These are phyloP conservation scores for Agonopterix arenella DNA, from an alignment of 2,888 invertebrate species.

Conservation along the genomic window DNA sequence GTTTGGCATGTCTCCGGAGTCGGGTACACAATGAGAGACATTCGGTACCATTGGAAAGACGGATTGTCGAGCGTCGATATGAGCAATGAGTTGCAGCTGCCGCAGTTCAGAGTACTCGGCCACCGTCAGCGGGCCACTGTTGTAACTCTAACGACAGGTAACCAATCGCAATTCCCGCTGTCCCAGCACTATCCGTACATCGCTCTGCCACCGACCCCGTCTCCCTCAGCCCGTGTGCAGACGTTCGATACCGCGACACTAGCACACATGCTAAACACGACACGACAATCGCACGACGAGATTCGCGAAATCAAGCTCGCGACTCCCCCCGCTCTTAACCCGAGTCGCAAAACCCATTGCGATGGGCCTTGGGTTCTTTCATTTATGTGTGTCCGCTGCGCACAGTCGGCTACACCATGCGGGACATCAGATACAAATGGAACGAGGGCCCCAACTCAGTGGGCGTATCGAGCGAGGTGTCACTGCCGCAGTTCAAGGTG, in stretches of 20 bases:
- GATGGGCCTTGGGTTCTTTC: conserved; percentile 74
- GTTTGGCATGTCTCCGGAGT: conserved; percentile 83
- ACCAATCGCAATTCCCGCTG: conserved; percentile 62
- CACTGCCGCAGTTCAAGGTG: conserved; percentile 98
- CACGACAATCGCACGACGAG: conserved; percentile 63
- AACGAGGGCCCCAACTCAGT: conserved; percentile 96
- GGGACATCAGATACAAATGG: conserved; percentile 98
- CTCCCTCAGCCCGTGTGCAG: conserved; percentile 71
- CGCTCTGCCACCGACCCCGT: conserved; percentile 66
- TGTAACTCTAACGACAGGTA: conserved; percentile 97
- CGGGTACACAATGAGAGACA: conserved; percentile 98
- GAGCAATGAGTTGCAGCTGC: conserved; percentile 96
- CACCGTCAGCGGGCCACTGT: conserved; percentile 96
- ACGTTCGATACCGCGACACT: conserved; percentile 60
- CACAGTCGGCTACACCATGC: conserved; percentile 98
- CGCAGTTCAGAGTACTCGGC: conserved; percentile 97
- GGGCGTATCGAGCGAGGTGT: conserved; percentile 96
- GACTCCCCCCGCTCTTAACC: conserved; percentile 58
- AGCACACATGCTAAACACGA: conserved; percentile 67
- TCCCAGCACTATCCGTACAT: conserved; percentile 61
- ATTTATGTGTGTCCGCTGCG: conserved; percentile 73
- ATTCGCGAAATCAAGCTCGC: conserved; percentile 58
- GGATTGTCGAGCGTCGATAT: conserved; percentile 95
- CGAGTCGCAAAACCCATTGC: conserved; percentile 73
- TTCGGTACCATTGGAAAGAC: conserved; percentile 97